Evolutionary conservation across 2,888 invertebrate species (phyloP).

Genomic region (Drosophila paranaensis): DNA sequence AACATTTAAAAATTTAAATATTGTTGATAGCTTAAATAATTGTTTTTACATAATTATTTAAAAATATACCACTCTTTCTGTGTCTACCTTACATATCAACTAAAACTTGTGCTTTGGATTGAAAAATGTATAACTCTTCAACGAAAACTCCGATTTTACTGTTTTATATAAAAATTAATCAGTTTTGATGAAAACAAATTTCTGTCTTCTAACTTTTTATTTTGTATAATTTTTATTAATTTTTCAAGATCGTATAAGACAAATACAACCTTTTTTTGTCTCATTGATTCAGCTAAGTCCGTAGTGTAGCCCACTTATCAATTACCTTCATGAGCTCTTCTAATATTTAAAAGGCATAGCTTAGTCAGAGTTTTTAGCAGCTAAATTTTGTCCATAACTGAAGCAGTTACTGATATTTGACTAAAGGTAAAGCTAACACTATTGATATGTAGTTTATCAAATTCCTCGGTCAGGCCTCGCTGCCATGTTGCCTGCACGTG

Average conservation of each 20-base stretch:
- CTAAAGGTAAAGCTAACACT: not conserved
- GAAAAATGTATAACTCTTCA: too few relatives aligned
- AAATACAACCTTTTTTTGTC: too few relatives aligned
- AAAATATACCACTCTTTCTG: not conserved
- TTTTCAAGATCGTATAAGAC: too few relatives aligned
- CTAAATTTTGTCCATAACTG: not conserved
- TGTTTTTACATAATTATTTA: not conserved
- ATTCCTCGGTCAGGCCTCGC: conserved; percentile 16
- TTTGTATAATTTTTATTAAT: too few relatives aligned
- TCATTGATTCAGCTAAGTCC: too few relatives aligned
- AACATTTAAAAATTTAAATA: not conserved
- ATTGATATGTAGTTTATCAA: not conserved
- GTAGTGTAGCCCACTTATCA: too few relatives aligned
- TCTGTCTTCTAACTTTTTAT: too few relatives aligned
- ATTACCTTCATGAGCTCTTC: too few relatives aligned
- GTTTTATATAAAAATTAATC: too few relatives aligned
- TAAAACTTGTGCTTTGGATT: too few relatives aligned
- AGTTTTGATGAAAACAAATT: too few relatives aligned
- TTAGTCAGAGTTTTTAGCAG: not conserved
- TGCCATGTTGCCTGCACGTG: conserved; percentile 39
- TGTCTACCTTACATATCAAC: not conserved
- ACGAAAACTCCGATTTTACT: too few relatives aligned
- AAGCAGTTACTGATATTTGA: not conserved
- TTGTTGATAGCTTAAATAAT: not conserved
- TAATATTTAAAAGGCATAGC: not conserved